Evolutionary conservation across 2,113 vertebrate genomes (phyloP).

Genomic region (Halcyon malimbica): DNA sequence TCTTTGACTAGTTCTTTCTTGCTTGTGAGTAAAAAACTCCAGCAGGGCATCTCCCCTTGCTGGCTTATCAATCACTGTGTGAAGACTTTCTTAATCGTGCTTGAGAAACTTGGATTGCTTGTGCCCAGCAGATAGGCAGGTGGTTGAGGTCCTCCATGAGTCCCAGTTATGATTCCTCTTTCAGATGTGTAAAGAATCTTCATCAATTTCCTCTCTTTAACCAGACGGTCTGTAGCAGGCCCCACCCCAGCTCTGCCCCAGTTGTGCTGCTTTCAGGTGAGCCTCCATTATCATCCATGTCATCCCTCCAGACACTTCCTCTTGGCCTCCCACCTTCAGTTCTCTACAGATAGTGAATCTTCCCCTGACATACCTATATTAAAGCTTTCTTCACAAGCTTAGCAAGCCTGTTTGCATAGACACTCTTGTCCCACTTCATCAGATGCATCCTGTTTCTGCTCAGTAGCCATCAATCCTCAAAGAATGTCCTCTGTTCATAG

Average conservation of each 20-base stretch:
- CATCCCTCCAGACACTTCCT: not conserved
- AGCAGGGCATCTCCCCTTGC: not conserved
- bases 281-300: not conserved
- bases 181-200: not conserved
- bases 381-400: not conserved
- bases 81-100: not conserved
- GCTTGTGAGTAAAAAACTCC: not conserved
- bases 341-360: not conserved
- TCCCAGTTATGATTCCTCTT: not conserved
- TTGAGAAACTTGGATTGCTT: not conserved
- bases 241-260: not conserved
- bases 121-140: not conserved
- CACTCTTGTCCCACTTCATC: not conserved
- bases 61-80: accelerated
- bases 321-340: not conserved
- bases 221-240: not conserved
- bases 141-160: not conserved
- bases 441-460: not conserved
- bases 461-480: not conserved
- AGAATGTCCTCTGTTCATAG: not conserved
- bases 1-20: not conserved
- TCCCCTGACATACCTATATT: not conserved
- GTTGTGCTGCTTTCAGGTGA: not conserved
- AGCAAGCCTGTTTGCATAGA: not conserved
- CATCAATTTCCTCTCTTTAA: not conserved